Evolutionary conservation across 1,140 invertebrate species (phyloP), one percentile per base, ranked within the genome.

Genomic region (Ectropis grisescens): DNA sequence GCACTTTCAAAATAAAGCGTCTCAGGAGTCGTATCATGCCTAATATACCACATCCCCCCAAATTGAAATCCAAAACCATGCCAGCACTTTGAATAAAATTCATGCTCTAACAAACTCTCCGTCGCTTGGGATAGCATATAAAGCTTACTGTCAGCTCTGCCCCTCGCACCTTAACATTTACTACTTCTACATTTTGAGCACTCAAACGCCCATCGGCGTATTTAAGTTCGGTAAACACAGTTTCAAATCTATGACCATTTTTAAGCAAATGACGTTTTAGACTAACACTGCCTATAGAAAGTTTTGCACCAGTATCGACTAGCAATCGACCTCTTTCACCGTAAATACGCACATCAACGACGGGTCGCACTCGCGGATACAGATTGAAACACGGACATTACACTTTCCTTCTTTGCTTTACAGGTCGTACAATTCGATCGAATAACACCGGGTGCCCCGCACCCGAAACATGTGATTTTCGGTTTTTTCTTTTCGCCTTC

Each of bases 281-380:
- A 19, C 28, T 39, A 36, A 38, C 33, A 46, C 39, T 42, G 0
- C 26, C 50, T 24, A 54, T 30, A 15, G 7, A 37, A 26, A 40
- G 39, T 24, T 43, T 45, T 13, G 44, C 47, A 30, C 41, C 41
- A 13, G 44, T 40, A 7, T 46, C 46, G 11, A 54, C 22, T 32
- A 54, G 8, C 7, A 42, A 29, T 13, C 29, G 24, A 33, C 41
- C 40, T 7, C 1, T 13, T 12, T 1, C 12, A 34, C 38, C 41
- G 10, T 26, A 15, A 23, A 37, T 19, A 19, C 19, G 8, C 13
- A 40, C 14, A 23, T 15, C 10, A 4, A 25, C 15, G 11, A 19
- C 24, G 4, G 10, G 37, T 12, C 29, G 13, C 14, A 15, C 13
- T 16, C 9, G 11, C 23, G 11, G 29, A 28, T 7, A 29, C 25